A percentile compares a stretch with the other conserved stretches of the same genome.
phyloP scores from a whole-genome alignment of 1,140 invertebrate genomes.

The Hyles vespertilio region DNA sequence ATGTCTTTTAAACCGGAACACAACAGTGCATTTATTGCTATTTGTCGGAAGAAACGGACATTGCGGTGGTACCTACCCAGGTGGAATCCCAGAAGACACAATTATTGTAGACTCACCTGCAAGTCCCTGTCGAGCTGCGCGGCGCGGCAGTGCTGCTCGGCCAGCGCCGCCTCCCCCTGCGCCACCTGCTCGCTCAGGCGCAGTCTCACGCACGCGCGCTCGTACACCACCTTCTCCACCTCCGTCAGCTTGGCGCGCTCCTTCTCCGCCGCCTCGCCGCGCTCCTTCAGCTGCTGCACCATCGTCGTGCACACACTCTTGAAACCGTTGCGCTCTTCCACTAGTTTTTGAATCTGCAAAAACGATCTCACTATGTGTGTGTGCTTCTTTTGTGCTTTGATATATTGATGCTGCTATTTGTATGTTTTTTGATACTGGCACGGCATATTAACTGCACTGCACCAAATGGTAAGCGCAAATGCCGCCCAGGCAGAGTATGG shows the following conservation, averaged over 20 bases:
- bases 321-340: conserved; percentile 48
- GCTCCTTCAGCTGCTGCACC: conserved; percentile 31
- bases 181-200: conserved; percentile 40
- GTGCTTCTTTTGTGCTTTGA: no score
- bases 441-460: no score
- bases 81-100: not conserved
- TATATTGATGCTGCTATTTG: no score
- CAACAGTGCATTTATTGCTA: not conserved
- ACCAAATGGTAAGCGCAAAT: no score
- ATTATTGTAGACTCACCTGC: conserved; percentile 25
- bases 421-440: no score
- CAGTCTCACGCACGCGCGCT: conserved; percentile 29
- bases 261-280: conserved; percentile 29
- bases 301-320: conserved; percentile 34
- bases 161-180: conserved; percentile 27
- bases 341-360: conserved; percentile 43
- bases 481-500: no score
- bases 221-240: conserved; percentile 44
- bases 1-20: no score
- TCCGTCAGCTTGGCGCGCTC: conserved; percentile 26
- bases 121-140: conserved; percentile 51
- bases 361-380: conserved; percentile 4
- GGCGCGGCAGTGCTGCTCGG: conserved; percentile 37
- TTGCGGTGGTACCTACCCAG: not conserved
- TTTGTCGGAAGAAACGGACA: not conserved